These are phyloP conservation scores for Didymodactylos carnosus DNA, from an alignment of 2,888 invertebrate species.

Conservation along the genomic window DNA sequence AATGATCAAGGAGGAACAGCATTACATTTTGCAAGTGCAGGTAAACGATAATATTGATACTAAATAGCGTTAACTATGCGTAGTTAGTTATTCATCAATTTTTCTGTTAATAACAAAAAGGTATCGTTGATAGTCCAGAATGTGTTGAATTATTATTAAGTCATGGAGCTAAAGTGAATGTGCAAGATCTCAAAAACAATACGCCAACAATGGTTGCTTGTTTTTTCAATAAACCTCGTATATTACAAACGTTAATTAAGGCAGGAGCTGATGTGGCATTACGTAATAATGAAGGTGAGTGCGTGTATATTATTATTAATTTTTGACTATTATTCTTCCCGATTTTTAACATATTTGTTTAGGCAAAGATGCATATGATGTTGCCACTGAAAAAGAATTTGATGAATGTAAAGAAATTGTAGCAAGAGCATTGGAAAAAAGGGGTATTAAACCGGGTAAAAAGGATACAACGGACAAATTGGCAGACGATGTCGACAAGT, in stretches of 20 bases:
- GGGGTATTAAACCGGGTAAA: neutral
- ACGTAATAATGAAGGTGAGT: slow-evolving; percentile 14
- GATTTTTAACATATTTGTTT: too few species aligned
- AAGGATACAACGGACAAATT: neutral
- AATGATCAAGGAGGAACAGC: slow-evolving; percentile 15
- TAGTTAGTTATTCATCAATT: neutral
- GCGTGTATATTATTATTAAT: too few species aligned
- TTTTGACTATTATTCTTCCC: too few species aligned
- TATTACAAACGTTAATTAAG: slow-evolving; percentile 6
- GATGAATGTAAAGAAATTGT: slow-evolving; percentile 8
- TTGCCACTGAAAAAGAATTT: slow-evolving; percentile 14
- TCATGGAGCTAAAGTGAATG: slow-evolving; percentile 13
- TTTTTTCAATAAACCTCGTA: slow-evolving; percentile 15
- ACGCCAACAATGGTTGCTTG: slow-evolving; percentile 14
- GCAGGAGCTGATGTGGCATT: slow-evolving; percentile 8
- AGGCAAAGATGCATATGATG: slow-evolving; percentile 5
- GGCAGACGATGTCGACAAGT: neutral
- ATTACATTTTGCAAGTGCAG: slow-evolving; percentile 14
- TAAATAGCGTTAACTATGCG: neutral
- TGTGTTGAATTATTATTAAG: slow-evolving; percentile 8
- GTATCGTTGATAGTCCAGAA: slow-evolving; percentile 8
- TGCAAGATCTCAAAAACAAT: slow-evolving; percentile 8
- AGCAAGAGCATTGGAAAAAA: slow-evolving; percentile 1
- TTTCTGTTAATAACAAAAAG: neutral
- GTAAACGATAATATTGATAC: neutral